Evolutionary conservation across 2,797 vertebrate species (phyloP), one percentile per base, ranked within the genome.

Genomic region (Muscicapa striata): DNA sequence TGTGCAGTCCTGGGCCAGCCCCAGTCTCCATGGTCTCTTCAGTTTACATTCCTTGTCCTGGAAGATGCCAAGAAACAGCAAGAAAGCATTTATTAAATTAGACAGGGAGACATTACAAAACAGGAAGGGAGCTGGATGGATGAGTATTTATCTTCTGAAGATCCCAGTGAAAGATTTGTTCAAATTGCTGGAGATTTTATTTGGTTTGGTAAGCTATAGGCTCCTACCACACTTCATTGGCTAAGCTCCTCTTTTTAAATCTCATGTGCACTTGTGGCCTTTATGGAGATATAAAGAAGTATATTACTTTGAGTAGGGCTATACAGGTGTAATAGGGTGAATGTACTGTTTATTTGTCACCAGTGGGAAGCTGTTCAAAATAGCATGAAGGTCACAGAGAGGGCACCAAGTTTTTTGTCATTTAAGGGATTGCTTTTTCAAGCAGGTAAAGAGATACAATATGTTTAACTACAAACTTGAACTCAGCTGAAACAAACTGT

Each of bases 41-140:
- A 98, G 97, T 98, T 98, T 98, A 98, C 98, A 98, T 98, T 98
- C 98, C 96, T 97, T 84, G 83, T 97, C 95, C 96, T 96, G 94
- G 89, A 96, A 96, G 92, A 97, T 97, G 97, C 97, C 97, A 98
- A 97, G 96, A 98, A 95, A 94, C 89, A 97, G 98, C 91, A 95
- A 98, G 97, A 97, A 97, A 95, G 83, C 95, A 97, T 97, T 97
- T 97, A 97, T 98, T 98, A 98, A 97, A 91, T 94, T 77, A 86
- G 97, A 97, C 97, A 97, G 90, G 95, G 95, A 98, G 96, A 97
- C 97, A 97, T 97, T 98, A 97, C 97, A 98, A 96, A 98, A 97
- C 96, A 95, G 92, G 97, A 97, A 97, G 92, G 96, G 94, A 38
- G 89, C 93, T 97, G 94, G 96, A 96, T 96, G 89, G 97, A 97